Percentiles rank a stretch among this genome's conserved stretches.
phyloP scores from a whole-genome alignment of 2,888 invertebrate genomes.

The Sesamia inferens region DNA sequence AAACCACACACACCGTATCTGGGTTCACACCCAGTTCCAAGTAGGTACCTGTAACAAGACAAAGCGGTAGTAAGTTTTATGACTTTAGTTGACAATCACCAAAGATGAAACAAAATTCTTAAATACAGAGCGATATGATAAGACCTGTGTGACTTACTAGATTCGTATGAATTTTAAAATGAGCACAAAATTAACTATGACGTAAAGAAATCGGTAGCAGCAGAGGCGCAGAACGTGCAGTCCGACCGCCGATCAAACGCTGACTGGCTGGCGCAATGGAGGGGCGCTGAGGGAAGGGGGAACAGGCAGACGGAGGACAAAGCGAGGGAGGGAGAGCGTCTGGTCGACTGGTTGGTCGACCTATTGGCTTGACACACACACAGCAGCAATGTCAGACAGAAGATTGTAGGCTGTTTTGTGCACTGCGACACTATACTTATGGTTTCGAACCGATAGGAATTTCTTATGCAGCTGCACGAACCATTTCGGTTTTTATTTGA shows the following conservation, averaged over 20 bases:
- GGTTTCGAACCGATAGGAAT: slow-evolving; percentile 54
- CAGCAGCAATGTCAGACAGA: slow-evolving; percentile 79
- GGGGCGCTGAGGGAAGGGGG: slow-evolving; percentile 75
- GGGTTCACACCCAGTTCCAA: slow-evolving; percentile 89
- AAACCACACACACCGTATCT: slow-evolving; percentile 88
- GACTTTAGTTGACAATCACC: slow-evolving; percentile 65
- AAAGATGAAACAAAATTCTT: slow-evolving; percentile 60
- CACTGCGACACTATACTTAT: slow-evolving; percentile 69
- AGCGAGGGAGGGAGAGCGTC: slow-evolving; percentile 87
- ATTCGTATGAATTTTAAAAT: slow-evolving; percentile 76
- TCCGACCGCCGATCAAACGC: slow-evolving; percentile 75
- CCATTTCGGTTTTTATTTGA: slow-evolving; percentile 18
- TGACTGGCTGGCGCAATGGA: slow-evolving; percentile 85
- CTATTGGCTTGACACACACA: slow-evolving; percentile 85
- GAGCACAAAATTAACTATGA: slow-evolving; percentile 85
- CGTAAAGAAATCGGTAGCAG: slow-evolving; percentile 80
- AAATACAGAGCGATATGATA: slow-evolving; percentile 64
- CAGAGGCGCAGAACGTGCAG: slow-evolving; percentile 68
- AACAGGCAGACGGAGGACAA: slow-evolving; percentile 80
- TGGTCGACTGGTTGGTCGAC: slow-evolving; percentile 89
- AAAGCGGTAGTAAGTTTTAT: slow-evolving; percentile 84
- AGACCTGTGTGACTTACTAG: slow-evolving; percentile 80
- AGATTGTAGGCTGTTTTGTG: slow-evolving; percentile 83
- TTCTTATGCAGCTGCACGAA: slow-evolving; percentile 46
- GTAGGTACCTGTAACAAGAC: slow-evolving; percentile 89